Evolutionary conservation across 2,113 vertebrate genomes (phyloP).

Genomic region (Pristiophorus japonicus): DNA sequence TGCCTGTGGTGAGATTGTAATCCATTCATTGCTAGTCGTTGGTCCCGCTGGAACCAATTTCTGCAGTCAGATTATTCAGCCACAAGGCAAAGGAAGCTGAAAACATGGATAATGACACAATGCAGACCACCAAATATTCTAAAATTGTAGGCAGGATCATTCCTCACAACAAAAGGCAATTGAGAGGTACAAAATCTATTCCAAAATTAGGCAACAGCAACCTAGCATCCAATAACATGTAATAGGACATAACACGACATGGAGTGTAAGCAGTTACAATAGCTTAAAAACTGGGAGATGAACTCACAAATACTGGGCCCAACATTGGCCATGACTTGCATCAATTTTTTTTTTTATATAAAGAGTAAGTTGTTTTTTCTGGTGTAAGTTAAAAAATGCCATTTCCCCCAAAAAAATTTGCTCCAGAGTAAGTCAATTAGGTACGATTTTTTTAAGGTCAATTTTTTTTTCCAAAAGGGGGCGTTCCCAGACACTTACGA

Average conservation of each 20-base stretch:
- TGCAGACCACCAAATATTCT: neutral
- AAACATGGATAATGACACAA: neutral
- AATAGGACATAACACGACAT: neutral
- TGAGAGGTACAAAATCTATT: neutral
- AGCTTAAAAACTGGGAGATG: neutral
- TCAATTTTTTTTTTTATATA: too few relatives aligned
- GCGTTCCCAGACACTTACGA: too few relatives aligned
- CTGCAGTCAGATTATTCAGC: neutral
- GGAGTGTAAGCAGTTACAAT: neutral
- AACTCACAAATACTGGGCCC: neutral
- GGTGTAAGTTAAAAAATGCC: too few relatives aligned
- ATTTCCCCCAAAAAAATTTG: too few relatives aligned
- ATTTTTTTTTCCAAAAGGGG: too few relatives aligned
- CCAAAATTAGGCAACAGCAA: neutral
- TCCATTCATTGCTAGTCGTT: neutral
- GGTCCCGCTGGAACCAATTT: neutral
- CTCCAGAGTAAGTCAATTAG: too few relatives aligned
- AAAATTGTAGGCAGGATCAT: neutral
- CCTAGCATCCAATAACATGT: neutral
- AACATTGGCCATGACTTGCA: too few relatives aligned
- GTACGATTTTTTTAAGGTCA: too few relatives aligned
- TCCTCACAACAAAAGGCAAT: neutral
- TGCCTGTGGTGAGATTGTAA: neutral
- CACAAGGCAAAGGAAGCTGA: neutral
- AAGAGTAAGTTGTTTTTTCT: too few relatives aligned